Percentiles rank a stretch among this genome's conserved stretches.
phyloP scores from a whole-genome alignment of 1,140 invertebrate species.

The Heliconius hewitsoni region DNA sequence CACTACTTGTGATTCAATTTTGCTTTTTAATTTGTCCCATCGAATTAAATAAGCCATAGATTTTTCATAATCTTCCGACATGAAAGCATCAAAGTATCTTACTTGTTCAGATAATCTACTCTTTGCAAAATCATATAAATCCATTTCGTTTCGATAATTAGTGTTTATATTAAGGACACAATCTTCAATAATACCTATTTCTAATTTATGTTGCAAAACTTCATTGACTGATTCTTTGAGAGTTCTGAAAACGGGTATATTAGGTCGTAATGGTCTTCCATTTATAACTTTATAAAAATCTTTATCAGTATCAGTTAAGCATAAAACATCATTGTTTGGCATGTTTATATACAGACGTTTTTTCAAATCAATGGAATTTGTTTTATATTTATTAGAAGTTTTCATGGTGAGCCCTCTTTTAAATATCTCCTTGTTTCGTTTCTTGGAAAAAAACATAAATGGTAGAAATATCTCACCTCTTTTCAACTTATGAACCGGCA shows the following conservation, averaged over 20 bases:
- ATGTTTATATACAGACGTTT: conserved; percentile 45
- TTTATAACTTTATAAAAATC: conserved; percentile 54
- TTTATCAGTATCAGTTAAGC: conserved; percentile 54
- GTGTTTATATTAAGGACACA: conserved; percentile 81
- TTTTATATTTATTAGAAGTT: conserved; percentile 58
- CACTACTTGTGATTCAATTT: conserved; percentile 68
- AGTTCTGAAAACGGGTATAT: conserved; percentile 55
- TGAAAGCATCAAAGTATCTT: conserved; percentile 82
- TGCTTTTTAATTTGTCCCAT: conserved; percentile 72
- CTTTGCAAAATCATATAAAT: conserved; percentile 72
- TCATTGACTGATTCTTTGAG: conserved; percentile 48
- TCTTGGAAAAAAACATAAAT: conserved; percentile 59
- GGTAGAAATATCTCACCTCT: conserved; percentile 52
- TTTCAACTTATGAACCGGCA: conserved; percentile 47
- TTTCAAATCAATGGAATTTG: conserved; percentile 41
- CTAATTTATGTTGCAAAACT: conserved; percentile 48
- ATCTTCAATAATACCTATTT: conserved; percentile 80
- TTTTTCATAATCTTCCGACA: conserved; percentile 82
- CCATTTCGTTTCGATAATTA: conserved; percentile 79
- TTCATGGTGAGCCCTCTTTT: conserved; percentile 42
- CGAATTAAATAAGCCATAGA: conserved; percentile 80
- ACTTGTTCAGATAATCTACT: conserved; percentile 76
- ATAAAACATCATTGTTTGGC: conserved; percentile 41
- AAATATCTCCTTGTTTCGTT: conserved; percentile 45
- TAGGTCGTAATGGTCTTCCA: conserved; percentile 37